phyloP scores from a whole-genome alignment of 2,888 invertebrate genomes.

The Thysanoteuthis rhombus region DNA sequence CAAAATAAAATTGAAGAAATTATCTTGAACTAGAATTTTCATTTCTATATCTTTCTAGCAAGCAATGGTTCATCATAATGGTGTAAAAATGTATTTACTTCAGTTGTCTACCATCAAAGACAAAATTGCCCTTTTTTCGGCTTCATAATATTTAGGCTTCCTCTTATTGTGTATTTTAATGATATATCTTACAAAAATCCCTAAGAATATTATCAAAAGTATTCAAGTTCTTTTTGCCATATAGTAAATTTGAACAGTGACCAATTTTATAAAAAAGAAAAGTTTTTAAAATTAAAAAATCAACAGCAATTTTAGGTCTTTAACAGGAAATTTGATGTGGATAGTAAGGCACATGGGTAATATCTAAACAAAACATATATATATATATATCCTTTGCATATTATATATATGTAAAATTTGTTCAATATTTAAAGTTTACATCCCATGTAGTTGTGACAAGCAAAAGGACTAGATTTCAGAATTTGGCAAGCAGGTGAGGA shows the following conservation, averaged over 20 bases:
- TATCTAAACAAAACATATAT: not conserved
- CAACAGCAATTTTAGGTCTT: slow-evolving; percentile 12
- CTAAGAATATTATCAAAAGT: not conserved
- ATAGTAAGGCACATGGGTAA: not conserved
- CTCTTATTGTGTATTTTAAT: not conserved
- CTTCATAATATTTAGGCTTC: not conserved
- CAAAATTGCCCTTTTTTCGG: not conserved
- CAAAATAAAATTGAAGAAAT: not conserved
- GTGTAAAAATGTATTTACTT: not conserved
- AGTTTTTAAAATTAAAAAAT: not conserved
- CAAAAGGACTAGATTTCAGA: not conserved
- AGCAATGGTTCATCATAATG: not conserved
- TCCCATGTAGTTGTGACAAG: slow-evolving; percentile 12
- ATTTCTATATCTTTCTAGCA: not conserved
- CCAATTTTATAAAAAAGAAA: not conserved
- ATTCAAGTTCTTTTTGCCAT: not conserved
- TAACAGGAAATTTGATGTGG: not conserved
- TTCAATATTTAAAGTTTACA: not conserved
- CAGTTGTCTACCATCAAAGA: not conserved
- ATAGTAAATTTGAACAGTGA: not conserved
- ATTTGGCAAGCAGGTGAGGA: not conserved
- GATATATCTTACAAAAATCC: not conserved
- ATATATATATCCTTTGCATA: not conserved
- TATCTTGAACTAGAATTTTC: not conserved
- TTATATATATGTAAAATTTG: not conserved